Conservation (phyloP, 2,888 invertebrate species). For the Lithophane ornitopus region DNA sequence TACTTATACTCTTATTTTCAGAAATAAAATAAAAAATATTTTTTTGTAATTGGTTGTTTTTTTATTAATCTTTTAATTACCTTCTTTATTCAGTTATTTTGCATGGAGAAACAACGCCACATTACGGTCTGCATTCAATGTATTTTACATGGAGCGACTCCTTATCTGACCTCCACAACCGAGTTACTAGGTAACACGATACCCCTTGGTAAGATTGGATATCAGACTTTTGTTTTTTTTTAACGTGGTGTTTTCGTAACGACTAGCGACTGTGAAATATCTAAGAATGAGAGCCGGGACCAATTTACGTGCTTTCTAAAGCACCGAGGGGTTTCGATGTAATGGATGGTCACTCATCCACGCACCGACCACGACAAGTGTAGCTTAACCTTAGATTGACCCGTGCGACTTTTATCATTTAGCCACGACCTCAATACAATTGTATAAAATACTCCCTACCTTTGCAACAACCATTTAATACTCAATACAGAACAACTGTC, state of each 20-base stretch:
- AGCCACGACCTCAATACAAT: not conserved
- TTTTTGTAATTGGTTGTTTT: not conserved
- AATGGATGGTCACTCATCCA: not conserved
- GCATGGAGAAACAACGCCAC: not conserved
- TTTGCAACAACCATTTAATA: not conserved
- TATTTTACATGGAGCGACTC: not conserved
- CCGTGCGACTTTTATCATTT: not conserved
- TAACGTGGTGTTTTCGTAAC: too few species aligned
- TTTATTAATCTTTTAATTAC: not conserved
- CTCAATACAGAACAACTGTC: not conserved
- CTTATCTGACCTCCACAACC: not conserved
- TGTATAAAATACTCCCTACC: not conserved
- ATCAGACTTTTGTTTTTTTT: not conserved
- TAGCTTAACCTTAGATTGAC: too few species aligned
- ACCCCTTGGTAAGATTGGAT: not conserved
- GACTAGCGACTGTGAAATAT: not conserved
- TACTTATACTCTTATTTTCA: not conserved
- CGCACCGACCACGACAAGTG: not conserved
- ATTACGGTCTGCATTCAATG: not conserved
- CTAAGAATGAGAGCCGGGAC: not conserved
- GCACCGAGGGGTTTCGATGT: not conserved
- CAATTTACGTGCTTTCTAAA: too few species aligned
- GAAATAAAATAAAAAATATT: slow-evolving; percentile 9
- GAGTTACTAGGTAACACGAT: not conserved
- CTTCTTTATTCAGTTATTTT: not conserved